phyloP scores from a whole-genome alignment of 2,888 invertebrate species.

The Amorpha juglandis region DNA sequence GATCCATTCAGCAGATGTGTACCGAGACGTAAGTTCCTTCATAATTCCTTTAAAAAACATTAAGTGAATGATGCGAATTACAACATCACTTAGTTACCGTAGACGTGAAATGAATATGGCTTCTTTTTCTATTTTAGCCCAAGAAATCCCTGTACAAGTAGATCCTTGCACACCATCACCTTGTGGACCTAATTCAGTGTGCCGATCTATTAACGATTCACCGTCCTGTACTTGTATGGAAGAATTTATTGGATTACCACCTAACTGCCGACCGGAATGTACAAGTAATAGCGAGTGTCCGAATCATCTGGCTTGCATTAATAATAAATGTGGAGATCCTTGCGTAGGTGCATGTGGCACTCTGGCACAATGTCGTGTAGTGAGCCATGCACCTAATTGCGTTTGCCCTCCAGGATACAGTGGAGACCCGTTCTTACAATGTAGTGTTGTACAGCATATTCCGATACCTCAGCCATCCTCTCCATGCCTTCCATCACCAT shows the following conservation, averaged over 20 bases:
- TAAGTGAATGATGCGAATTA: neutral
- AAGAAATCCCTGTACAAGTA: conserved; percentile 63
- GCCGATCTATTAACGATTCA: conserved; percentile 84
- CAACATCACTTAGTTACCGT: neutral
- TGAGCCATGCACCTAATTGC: conserved; percentile 89
- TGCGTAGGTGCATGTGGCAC: conserved; percentile 88
- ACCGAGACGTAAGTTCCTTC: conserved; percentile 82
- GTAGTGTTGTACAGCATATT: conserved; percentile 70
- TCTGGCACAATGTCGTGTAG: conserved; percentile 89
- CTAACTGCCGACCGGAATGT: conserved; percentile 90
- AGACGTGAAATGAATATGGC: neutral
- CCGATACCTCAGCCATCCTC: conserved; percentile 69
- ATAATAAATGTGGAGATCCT: conserved; percentile 89
- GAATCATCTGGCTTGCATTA: conserved; percentile 87
- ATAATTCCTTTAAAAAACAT: neutral
- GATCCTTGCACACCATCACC: conserved; percentile 88
- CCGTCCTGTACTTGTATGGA: conserved; percentile 89
- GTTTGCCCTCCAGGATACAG: conserved; percentile 86
- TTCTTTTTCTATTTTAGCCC: conserved; percentile 49
- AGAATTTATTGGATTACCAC: conserved; percentile 87
- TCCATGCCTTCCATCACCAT: conserved; percentile 88
- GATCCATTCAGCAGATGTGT: conserved; percentile 90
- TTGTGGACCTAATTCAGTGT: conserved; percentile 87
- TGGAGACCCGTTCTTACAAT: conserved; percentile 89
- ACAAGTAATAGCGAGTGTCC: conserved; percentile 89